Conservation (phyloP, 92 coral and sea anemone species). For the Plumapathes pennacea region DNA sequence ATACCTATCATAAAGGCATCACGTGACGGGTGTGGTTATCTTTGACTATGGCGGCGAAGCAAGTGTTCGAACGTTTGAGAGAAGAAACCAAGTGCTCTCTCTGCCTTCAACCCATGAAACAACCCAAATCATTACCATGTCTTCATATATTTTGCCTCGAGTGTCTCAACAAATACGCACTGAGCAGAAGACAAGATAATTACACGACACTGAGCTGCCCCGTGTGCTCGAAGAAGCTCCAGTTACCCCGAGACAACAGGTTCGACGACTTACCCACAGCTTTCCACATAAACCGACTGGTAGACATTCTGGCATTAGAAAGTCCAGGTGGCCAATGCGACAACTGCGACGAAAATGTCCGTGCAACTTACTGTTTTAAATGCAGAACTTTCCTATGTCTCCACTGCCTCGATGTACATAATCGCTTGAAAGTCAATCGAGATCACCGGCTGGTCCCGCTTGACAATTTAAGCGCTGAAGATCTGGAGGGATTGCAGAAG, state of each 20-base stretch:
- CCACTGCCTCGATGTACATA: neutral
- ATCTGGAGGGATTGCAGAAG: neutral
- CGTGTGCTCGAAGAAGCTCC: neutral
- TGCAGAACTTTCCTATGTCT: conserved; percentile 5
- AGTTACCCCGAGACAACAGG: neutral
- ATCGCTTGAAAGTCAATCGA: conserved; percentile 3
- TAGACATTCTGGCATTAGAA: conserved; percentile 4
- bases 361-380: conserved; percentile 1
- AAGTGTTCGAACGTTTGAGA: neutral
- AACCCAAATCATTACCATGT: neutral
- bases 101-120: neutral
- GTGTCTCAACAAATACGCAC: neutral
- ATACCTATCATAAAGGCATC: no score
- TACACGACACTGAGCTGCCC: neutral
- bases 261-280: neutral
- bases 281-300: conserved; percentile 1
- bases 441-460: conserved; percentile 1
- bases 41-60: neutral
- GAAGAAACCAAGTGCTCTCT: conserved; percentile 2
- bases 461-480: neutral
- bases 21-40: no score
- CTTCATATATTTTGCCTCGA: conserved; percentile 8
- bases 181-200: neutral
- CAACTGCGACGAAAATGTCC: neutral
- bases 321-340: neutral